Evolutionary conservation across 2,113 vertebrate genomes (phyloP).

Genomic region (Ploceus nigricollis): DNA sequence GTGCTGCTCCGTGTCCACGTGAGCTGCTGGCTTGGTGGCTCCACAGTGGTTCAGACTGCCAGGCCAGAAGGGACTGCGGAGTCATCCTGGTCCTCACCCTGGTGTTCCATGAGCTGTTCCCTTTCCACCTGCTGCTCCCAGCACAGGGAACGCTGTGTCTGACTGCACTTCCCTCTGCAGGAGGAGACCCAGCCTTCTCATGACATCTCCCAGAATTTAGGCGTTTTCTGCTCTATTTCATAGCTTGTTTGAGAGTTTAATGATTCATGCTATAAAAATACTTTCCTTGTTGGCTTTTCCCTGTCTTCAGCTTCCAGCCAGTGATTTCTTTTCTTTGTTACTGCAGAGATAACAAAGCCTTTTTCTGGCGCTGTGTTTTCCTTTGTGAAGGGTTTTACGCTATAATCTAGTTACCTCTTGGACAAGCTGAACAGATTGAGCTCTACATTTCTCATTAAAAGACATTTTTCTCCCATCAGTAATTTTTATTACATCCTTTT

Average conservation of each 20-base stretch:
- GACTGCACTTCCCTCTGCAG: not conserved
- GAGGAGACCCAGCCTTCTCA: not conserved
- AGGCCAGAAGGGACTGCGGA: not conserved
- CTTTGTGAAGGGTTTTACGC: not conserved
- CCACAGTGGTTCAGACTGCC: not conserved
- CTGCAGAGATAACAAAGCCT: not conserved
- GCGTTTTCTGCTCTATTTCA: not conserved
- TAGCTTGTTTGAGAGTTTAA: not conserved
- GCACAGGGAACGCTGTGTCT: not conserved
- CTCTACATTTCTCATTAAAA: not conserved
- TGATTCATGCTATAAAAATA: slow-evolving; percentile 23
- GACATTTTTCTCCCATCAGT: not conserved
- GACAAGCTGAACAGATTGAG: slow-evolving; percentile 3
- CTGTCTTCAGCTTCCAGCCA: slow-evolving; percentile 16
- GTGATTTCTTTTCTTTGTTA: not conserved
- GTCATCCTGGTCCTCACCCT: not conserved
- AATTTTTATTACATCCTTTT: not conserved
- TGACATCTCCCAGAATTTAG: not conserved
- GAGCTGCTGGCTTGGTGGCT: not conserved
- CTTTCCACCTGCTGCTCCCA: not conserved
- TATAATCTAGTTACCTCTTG: slow-evolving; percentile 6
- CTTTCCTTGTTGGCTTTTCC: not conserved
- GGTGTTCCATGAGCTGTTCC: accelerated
- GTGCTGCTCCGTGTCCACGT: accelerated
- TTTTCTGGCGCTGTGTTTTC: not conserved